phyloP scores from a whole-genome alignment of 2,888 invertebrate species.

The Agrenia bidenticulata region DNA sequence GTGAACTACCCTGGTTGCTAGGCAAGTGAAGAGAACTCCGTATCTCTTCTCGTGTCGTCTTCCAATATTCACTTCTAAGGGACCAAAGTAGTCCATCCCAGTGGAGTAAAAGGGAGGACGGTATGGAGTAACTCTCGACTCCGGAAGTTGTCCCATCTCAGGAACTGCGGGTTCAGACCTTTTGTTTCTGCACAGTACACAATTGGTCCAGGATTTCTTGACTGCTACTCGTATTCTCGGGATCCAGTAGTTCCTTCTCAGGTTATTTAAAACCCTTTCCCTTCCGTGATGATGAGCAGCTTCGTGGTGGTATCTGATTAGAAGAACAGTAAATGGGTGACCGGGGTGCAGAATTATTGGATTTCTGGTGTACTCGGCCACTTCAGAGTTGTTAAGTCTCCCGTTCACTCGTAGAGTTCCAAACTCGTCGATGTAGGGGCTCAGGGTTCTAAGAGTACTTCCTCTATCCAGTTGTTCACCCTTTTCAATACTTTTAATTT shows the following conservation, averaged over 20 bases:
- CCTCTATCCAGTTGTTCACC: background rate
- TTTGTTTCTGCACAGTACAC: conserved; percentile 14
- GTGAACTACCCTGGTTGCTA: conserved; percentile 1
- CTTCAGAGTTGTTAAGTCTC: background rate
- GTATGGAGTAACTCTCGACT: background rate
- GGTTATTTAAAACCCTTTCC: conserved; percentile 15
- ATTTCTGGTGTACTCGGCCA: background rate
- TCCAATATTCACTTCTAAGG: background rate
- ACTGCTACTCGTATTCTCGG: conserved; percentile 16
- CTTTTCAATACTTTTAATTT: background rate
- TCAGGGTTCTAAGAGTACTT: conserved; percentile 10
- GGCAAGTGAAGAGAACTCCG: conserved; percentile 9
- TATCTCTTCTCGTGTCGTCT: conserved; percentile 10
- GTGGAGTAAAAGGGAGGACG: background rate
- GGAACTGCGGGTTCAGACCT: background rate
- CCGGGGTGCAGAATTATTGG: conserved; percentile 22
- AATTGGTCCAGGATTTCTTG: conserved; percentile 9
- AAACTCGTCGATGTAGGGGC: conserved; percentile 4
- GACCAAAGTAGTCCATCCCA: conserved; percentile 17
- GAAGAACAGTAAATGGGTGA: conserved; percentile 18
- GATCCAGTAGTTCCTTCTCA: conserved; percentile 24
- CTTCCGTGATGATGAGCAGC: conserved; percentile 21
- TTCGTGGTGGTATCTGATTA: conserved; percentile 16
- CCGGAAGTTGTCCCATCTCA: conserved; percentile 16
- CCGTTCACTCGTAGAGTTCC: conserved; percentile 11